These are phyloP conservation scores for Byasa hedistus DNA, from an alignment of 2,888 invertebrate species.

Conservation along the genomic window DNA sequence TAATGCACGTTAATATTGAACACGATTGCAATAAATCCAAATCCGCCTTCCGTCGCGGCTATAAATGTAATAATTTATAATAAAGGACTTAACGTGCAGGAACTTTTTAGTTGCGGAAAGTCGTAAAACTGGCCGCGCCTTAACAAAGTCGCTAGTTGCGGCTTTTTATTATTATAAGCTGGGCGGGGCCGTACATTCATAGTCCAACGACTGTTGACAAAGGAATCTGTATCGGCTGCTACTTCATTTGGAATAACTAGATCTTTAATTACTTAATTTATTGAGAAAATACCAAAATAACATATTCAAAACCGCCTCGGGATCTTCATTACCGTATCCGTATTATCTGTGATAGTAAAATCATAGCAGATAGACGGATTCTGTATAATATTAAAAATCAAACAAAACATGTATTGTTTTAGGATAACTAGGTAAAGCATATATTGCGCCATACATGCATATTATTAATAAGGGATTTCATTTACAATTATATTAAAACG, in stretches of 20 bases:
- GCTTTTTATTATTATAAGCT: conserved; percentile 40
- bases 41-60: conserved; percentile 6
- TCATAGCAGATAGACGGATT: too few relatives aligned
- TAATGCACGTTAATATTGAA: neutral
- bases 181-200: conserved; percentile 59
- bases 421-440: too few relatives aligned
- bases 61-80: conserved; percentile 21
- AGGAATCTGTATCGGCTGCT: conserved; percentile 39
- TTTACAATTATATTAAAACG: too few relatives aligned
- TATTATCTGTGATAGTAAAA: too few relatives aligned
- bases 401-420: too few relatives aligned
- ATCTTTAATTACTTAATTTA: conserved; percentile 7
- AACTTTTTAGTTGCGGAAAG: conserved; percentile 29
- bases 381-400: too few relatives aligned
- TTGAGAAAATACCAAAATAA: too few relatives aligned
- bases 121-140: conserved; percentile 41
- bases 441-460: too few relatives aligned
- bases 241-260: conserved; percentile 29
- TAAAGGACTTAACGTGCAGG: conserved; percentile 23
- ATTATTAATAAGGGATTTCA: too few relatives aligned
- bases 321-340: too few relatives aligned
- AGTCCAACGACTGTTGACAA: conserved; percentile 35
- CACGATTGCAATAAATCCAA: conserved; percentile 12
- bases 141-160: conserved; percentile 50
- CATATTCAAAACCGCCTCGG: too few relatives aligned